Evolutionary conservation across 2,888 invertebrate genomes (phyloP).

Genomic region (Napeogenes sylphis): DNA sequence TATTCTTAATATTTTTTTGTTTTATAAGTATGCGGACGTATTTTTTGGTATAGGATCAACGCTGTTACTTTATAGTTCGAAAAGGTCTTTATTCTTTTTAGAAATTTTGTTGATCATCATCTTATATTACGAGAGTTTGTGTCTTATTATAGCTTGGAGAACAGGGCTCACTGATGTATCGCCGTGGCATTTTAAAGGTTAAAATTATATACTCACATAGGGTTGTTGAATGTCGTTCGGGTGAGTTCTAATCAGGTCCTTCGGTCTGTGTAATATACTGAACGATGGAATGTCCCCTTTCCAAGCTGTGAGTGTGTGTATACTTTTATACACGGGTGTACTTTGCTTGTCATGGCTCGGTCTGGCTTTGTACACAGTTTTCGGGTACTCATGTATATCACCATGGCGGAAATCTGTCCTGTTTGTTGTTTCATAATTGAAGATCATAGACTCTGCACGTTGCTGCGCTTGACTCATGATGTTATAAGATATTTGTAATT

Average conservation of each 20-base stretch:
- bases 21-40: too few relatives aligned
- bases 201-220: conserved; percentile 30
- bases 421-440: conserved; percentile 36
- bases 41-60: too few relatives aligned
- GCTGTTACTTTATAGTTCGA: too few relatives aligned
- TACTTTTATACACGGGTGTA: conserved; percentile 34
- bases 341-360: conserved; percentile 15
- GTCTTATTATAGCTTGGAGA: too few relatives aligned
- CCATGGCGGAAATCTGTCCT: conserved; percentile 34
- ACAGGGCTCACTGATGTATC: too few relatives aligned
- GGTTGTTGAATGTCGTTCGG: conserved; percentile 37
- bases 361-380: conserved; percentile 35
- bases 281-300: conserved; percentile 36
- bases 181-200: too few relatives aligned
- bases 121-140: too few relatives aligned
- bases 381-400: conserved; percentile 22
- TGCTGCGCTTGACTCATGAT: background rate
- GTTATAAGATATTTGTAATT: too few relatives aligned
- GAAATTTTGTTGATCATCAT: too few relatives aligned
- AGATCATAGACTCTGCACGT: conserved; percentile 26
- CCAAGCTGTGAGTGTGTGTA: conserved; percentile 41
- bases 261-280: conserved; percentile 35
- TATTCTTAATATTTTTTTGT: too few relatives aligned
- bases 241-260: conserved; percentile 38
- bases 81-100: too few relatives aligned